phyloP scores from a whole-genome alignment of 2,888 invertebrate species.

The Cerastoderma edule region DNA sequence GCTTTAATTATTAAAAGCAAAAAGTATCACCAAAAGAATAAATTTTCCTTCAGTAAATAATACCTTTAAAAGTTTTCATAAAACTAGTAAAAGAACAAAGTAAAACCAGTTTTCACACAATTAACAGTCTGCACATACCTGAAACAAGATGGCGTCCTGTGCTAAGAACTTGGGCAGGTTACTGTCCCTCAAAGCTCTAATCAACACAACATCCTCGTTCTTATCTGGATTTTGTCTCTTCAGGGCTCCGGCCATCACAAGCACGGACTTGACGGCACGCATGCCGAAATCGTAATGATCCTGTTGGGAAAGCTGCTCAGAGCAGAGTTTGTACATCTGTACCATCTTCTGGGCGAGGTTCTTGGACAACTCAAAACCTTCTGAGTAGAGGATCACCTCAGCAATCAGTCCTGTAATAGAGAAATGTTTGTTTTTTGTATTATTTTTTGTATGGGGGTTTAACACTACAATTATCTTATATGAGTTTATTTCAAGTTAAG shows the following conservation, averaged over 20 bases:
- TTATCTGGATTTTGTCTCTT: constrained; percentile 94
- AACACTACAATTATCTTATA: too few relatives aligned
- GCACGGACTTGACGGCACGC: constrained; percentile 87
- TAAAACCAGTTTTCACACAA: too few relatives aligned
- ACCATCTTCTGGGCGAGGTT: constrained; percentile 95
- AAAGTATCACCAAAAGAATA: too few relatives aligned
- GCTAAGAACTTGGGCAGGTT: constrained; percentile 95
- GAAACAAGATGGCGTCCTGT: constrained; percentile 93
- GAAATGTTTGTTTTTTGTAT: too few relatives aligned
- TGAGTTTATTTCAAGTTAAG: too few relatives aligned
- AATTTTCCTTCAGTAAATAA: too few relatives aligned
- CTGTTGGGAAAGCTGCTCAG: constrained; percentile 95
- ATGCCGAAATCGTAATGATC: constrained; percentile 95
- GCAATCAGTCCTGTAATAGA: constrained; percentile 86
- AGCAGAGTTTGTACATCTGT: constrained; percentile 95
- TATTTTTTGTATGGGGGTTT: too few relatives aligned
- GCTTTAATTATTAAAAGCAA: too few relatives aligned
- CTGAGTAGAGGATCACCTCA: constrained; percentile 96
- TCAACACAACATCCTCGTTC: constrained; percentile 90
- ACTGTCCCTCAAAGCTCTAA: constrained; percentile 94
- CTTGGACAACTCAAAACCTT: constrained; percentile 95
- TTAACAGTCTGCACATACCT: too few relatives aligned
- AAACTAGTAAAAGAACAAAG: too few relatives aligned
- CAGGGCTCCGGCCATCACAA: constrained; percentile 95
- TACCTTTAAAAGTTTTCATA: too few relatives aligned